Conservation (phyloP, 2,797 vertebrate genomes). For the Pseudochirops corinnae region DNA sequence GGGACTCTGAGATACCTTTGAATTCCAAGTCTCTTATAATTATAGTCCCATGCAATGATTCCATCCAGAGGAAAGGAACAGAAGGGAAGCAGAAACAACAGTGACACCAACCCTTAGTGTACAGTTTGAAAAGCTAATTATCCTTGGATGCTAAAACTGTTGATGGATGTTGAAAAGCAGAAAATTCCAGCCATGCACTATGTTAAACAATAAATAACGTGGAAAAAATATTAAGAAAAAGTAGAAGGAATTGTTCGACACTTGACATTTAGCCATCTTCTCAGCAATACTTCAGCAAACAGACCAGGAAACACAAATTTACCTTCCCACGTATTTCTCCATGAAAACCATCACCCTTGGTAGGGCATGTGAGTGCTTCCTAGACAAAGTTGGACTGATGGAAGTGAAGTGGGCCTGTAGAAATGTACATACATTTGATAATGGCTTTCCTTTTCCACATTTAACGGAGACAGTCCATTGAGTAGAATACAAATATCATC, state of each 20-base stretch:
- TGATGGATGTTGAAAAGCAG: background rate
- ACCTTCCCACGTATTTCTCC: constrained; percentile 36
- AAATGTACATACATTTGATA: constrained; percentile 12
- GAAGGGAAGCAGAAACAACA: background rate
- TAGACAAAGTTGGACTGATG: background rate
- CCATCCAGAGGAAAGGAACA: background rate
- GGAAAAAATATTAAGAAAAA: constrained; percentile 19
- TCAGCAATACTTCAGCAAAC: constrained; percentile 57
- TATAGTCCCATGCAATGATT: background rate
- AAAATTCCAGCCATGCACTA: background rate
- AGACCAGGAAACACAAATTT: constrained; percentile 59
- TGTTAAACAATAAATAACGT: background rate
- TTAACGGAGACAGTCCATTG: background rate
- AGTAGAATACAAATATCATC: background rate
- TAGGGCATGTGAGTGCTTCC: constrained; percentile 5
- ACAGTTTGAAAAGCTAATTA: background rate
- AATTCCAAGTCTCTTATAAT: background rate
- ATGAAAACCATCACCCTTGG: constrained; percentile 17
- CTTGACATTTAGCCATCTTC: constrained; percentile 42
- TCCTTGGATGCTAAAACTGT: background rate
- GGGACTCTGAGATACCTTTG: background rate
- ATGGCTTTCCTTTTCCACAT: background rate
- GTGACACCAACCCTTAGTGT: background rate
- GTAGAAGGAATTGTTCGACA: background rate
- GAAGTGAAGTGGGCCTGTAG: constrained; percentile 2